Evolutionary conservation across 1,140 invertebrate species (phyloP).

Genomic region (Galleria mellonella): DNA sequence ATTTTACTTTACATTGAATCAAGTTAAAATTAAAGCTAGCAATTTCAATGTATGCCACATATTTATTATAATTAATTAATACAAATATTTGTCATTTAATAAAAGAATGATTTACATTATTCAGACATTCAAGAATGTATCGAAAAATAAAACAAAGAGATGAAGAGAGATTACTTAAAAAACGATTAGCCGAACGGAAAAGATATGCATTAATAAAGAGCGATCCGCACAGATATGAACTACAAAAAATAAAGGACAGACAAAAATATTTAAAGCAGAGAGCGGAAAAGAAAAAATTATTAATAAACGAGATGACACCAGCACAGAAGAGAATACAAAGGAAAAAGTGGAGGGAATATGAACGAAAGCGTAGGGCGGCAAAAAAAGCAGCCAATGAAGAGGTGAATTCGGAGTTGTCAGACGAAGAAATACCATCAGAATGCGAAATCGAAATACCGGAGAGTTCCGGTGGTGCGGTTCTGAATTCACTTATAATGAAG

Average conservation of each 20-base stretch:
- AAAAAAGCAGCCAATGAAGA: not conserved
- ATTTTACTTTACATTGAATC: too few species aligned
- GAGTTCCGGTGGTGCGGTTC: too few species aligned
- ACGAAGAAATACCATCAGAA: not conserved
- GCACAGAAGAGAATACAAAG: not conserved
- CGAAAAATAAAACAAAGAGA: not conserved
- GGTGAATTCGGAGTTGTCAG: not conserved
- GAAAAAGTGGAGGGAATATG: not conserved
- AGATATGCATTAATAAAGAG: not conserved
- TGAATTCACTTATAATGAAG: not conserved
- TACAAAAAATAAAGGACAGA: conserved; percentile 1
- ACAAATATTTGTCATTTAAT: not conserved
- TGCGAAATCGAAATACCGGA: not conserved
- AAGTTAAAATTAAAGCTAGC: too few species aligned
- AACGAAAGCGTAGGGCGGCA: not conserved
- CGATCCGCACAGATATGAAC: not conserved
- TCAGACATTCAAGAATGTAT: not conserved
- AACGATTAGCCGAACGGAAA: not conserved
- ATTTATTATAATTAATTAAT: too few species aligned
- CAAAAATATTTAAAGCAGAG: not conserved
- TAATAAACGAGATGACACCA: not conserved
- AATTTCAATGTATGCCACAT: too few species aligned
- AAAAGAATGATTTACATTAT: not conserved
- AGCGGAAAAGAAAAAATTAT: not conserved
- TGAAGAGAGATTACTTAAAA: not conserved